Evolutionary conservation across 2,888 invertebrate genomes (phyloP), one percentile per base, ranked within the genome.

Genomic region (Pemphredon lugubris): DNA sequence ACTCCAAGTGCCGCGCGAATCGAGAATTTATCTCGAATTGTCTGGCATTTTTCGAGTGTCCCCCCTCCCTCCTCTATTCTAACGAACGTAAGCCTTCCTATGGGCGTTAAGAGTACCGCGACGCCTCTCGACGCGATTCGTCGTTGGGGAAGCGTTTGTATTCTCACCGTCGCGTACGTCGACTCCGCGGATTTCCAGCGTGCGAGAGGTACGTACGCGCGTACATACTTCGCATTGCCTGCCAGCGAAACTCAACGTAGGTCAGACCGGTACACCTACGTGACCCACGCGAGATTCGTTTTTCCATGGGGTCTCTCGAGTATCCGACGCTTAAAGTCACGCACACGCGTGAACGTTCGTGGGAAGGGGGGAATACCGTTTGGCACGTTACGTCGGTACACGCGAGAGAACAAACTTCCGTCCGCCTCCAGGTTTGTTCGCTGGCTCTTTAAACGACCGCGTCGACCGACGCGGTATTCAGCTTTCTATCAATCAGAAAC

Each of bases 281-380:
- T 57, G 57, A 65, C 50, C 64, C 20, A 39, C 63, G 40, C 42
- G 57, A 37, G 57, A 44, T 51, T 57, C 64, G 32, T 66, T 59
- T 48, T 40, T 40, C 40, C 34, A 34, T 11, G n/a, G 34, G 34
- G 3, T 34, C 3, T 5, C 34, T 45, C 54, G 11, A 30, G 44
- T 40, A 11, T 42, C 44, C 18, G 45, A 13, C 23, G 34, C 58
- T 48, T 44, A 7, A 14, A 63, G 47, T 63, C 53, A 53, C 53
- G 45, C 53, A 47, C 34, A 32, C 40, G 60, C 32, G 20, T 11
- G 30, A 14, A n/a, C 45, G 9, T 26, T 45, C n/a, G 4, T 13
- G 37, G 11, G n/a, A 13, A n/a, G n/a, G n/a, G n/a, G n/a, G n/a
- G n/a, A n/a, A n/a, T n/a, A n/a, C n/a, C n/a, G n/a, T 34, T 11